Base-by-base conservation (phyloP, 2,797 vertebrate species). In the Semotilus atromaculatus region DNA sequence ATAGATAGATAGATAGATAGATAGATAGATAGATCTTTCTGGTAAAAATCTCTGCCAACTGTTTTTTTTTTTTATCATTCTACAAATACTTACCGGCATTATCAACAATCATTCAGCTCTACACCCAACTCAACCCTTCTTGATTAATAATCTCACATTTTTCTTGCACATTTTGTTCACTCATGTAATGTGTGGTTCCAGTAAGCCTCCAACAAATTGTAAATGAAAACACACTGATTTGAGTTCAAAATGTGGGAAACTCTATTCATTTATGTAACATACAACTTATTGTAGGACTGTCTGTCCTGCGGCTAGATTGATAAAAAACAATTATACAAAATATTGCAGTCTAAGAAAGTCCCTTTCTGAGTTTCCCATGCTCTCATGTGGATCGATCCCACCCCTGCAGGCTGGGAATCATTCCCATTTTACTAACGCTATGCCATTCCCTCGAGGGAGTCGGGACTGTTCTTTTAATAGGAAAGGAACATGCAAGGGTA, bases 291-390 rank as follows among this genome's bases (percentile, higher is more conserved):
- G 8, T 48, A 45, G 53, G 29, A 51, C 31, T 11, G 18, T 82
- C 16, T 66, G 60, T 51, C 23, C 43, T 38, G n/a, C 6, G 3
- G 9, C 18, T 34, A 53, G 10, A 34, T 14, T 38, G 23, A 36
- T 36, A 0, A 51, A 83, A 75, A 58, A 40, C 13, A 16, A 38
- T 8, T 10, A 31, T 76, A 58, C 13, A 68, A n/a, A 77, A 77
- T 45, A 31, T 31, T 58, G 11, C 14, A 8, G 5, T 71, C 18
- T 68, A 76, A 78, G 21, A 77, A 79, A 70, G 60, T 72, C 66
- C 53, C 75, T 48, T 45, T 71, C 38, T 62, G 29, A 79, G 53
- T 64, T 85, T 85, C 76, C 68, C 83, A 85, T 80, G 83, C 53
- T 64, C 83, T 85, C 51, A n/a, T 80, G 82, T 64, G 55, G 36